Percentiles rank a stretch among this genome's conserved stretches.
These are phyloP conservation scores for Taphrorychus bicolor DNA, from an alignment of 2,888 invertebrate species.

Conservation along the genomic window DNA sequence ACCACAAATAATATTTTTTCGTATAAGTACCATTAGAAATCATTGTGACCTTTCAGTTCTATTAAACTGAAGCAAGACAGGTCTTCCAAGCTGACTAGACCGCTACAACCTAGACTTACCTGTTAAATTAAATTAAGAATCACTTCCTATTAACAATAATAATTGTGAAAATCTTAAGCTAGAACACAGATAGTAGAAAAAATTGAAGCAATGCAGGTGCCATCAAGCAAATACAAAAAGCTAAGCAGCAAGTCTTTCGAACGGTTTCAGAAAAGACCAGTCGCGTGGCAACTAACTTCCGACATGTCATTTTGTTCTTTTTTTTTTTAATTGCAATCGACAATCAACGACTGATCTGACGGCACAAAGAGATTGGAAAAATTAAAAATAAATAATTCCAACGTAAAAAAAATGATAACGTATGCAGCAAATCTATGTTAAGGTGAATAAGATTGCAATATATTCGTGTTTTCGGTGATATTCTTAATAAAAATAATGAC, in stretches of 20 bases:
- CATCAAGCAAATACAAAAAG: constrained; percentile 51
- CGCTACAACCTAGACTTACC: too few relatives aligned
- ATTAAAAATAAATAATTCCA: constrained; percentile 40
- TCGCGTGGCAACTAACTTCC: constrained; percentile 69
- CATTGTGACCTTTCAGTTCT: too few relatives aligned
- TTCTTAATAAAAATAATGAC: constrained; percentile 48
- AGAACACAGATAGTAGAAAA: constrained; percentile 14
- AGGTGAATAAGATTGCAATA: constrained; percentile 57
- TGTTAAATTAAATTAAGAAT: background rate
- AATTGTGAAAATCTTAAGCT: constrained; percentile 23
- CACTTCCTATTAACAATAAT: background rate
- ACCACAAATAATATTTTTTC: too few relatives aligned
- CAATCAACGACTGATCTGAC: constrained; percentile 60
- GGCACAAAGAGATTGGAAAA: constrained; percentile 40
- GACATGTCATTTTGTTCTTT: constrained; percentile 36
- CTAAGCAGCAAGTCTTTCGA: constrained; percentile 56
- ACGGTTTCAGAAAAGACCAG: constrained; percentile 76
- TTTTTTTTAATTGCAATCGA: constrained; percentile 47
- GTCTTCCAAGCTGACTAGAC: too few relatives aligned
- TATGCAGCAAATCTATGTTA: constrained; percentile 61
- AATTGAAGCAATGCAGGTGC: constrained; percentile 53
- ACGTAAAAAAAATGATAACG: constrained; percentile 46
- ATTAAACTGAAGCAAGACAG: too few relatives aligned
- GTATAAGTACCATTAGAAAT: too few relatives aligned
- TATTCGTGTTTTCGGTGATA: constrained; percentile 59